These are phyloP conservation scores for Pocota personata DNA, from an alignment of 2,888 invertebrate species.

Conservation along the genomic window DNA sequence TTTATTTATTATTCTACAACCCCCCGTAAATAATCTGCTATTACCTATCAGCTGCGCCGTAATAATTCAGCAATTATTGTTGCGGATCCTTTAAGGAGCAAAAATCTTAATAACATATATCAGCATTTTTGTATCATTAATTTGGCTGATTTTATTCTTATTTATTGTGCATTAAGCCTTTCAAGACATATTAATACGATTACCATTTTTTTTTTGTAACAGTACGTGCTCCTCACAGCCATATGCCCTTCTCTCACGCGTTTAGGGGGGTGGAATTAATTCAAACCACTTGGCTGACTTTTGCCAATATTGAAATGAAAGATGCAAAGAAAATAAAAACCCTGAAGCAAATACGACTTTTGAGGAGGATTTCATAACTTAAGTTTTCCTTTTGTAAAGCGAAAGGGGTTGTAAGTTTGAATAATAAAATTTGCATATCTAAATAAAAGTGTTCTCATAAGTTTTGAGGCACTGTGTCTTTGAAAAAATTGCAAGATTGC, in stretches of 20 bases:
- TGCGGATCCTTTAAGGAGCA: not conserved
- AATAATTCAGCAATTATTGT: constrained; percentile 21
- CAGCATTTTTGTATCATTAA: constrained; percentile 18
- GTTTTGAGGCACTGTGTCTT: not conserved
- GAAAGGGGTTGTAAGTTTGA: constrained; percentile 5
- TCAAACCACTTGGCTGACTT: constrained; percentile 24
- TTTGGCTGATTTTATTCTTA: constrained; percentile 10
- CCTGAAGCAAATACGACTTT: constrained; percentile 27
- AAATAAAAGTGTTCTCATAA: constrained; percentile 36
- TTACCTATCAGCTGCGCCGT: constrained; percentile 25
- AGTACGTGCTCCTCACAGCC: not conserved
- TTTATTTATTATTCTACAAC: constrained; percentile 48
- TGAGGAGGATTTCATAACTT: not conserved
- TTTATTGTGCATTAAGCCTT: constrained; percentile 23
- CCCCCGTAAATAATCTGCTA: constrained; percentile 40
- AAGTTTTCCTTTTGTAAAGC: not conserved
- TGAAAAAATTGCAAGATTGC: not conserved
- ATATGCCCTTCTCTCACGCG: constrained; percentile 41
- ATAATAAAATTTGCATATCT: constrained; percentile 38
- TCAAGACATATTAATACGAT: constrained; percentile 36
- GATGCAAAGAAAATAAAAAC: constrained; percentile 8
- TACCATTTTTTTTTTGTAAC: not conserved
- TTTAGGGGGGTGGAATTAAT: constrained; percentile 46
- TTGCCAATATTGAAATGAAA: constrained; percentile 36
- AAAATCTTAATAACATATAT: not conserved